Evolutionary conservation across 2,888 invertebrate species (phyloP).

Genomic region (Itoplectis maculator): DNA sequence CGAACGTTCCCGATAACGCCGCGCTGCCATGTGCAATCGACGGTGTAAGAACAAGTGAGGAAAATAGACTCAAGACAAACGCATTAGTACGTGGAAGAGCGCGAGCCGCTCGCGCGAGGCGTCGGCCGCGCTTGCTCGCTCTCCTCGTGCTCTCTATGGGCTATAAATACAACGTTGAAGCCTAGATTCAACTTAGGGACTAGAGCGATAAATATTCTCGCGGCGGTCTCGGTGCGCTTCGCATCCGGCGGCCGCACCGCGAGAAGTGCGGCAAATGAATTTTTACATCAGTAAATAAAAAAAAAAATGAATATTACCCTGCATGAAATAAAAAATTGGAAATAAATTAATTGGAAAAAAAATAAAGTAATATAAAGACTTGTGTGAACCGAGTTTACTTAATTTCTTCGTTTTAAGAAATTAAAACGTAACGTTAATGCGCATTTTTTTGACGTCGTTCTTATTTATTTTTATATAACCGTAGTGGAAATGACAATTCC

Average conservation of each 20-base stretch:
- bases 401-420: too few relatives aligned
- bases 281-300: not conserved
- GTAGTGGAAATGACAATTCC: conserved; percentile 20
- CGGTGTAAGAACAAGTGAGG: conserved; percentile 19
- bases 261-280: not conserved
- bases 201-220: conserved; percentile 62
- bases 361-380: too few relatives aligned
- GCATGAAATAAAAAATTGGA: too few relatives aligned
- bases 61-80: conserved; percentile 55
- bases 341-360: too few relatives aligned
- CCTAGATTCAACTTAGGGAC: conserved; percentile 55
- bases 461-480: not conserved
- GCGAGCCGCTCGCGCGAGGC: conserved; percentile 9
- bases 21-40: conserved; percentile 1
- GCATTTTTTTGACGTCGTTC: too few relatives aligned
- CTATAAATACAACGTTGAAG: conserved; percentile 63
- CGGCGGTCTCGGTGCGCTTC: conserved; percentile 18
- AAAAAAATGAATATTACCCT: too few relatives aligned
- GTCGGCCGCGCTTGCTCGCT: too few relatives aligned
- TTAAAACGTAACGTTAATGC: too few relatives aligned
- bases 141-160: conserved; percentile 30
- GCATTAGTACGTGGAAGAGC: conserved; percentile 54
- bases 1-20: conserved; percentile 8
- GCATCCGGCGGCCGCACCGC: not conserved
- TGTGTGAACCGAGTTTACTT: too few relatives aligned